phyloP scores from a whole-genome alignment of 2,113 vertebrate genomes.

The Oenanthe oenanthe region DNA sequence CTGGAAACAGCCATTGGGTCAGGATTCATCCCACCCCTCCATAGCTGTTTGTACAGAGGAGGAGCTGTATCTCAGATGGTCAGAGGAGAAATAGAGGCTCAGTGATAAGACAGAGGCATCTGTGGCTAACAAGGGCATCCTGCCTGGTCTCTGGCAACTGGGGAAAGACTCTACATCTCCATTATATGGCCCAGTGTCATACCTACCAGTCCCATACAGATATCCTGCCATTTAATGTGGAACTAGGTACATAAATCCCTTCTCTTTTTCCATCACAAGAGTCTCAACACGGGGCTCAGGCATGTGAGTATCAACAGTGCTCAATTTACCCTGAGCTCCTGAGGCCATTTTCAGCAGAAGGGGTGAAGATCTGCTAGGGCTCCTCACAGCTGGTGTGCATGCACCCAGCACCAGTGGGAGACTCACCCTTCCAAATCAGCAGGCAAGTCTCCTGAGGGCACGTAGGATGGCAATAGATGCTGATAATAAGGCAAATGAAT shows the following conservation, averaged over 20 bases:
- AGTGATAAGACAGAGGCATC: neutral
- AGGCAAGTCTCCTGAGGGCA: neutral
- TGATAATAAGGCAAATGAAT: neutral
- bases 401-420: neutral
- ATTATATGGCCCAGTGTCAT: neutral
- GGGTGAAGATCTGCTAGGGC: neutral
- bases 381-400: neutral
- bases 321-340: neutral
- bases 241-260: neutral
- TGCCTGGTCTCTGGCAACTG: neutral
- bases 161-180: neutral
- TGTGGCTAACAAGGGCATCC: neutral
- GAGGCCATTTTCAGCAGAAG: neutral
- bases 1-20: neutral
- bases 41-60: neutral
- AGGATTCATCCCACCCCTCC: neutral
- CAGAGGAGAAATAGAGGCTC: neutral
- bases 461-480: neutral
- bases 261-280: neutral
- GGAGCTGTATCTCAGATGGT: neutral
- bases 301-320: neutral
- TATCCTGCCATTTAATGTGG: neutral
- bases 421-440: rapidly evolving
- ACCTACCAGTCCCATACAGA: neutral
- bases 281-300: neutral